Evolutionary conservation across 2,797 vertebrate genomes (phyloP).

Genomic region (Remorina albescens): DNA sequence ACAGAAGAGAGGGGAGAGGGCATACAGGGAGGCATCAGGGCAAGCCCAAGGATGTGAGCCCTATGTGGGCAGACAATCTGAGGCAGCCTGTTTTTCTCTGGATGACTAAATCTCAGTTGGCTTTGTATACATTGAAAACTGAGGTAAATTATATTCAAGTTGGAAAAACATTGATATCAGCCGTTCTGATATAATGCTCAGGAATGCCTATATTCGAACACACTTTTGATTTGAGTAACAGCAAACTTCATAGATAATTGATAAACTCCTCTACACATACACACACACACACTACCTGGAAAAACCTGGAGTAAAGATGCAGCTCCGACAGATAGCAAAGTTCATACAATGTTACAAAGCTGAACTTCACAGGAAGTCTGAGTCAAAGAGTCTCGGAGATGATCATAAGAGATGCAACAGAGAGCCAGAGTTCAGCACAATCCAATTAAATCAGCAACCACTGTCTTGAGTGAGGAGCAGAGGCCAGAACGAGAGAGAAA

Average conservation of each 20-base stretch:
- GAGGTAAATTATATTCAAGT: conserved; percentile 43
- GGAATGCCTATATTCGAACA: conserved; percentile 43
- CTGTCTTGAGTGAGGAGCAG: conserved; percentile 79
- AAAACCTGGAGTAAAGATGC: conserved; percentile 50
- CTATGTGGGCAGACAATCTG: conserved; percentile 61
- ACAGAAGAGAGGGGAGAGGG: conserved; percentile 48
- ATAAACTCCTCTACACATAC: conserved; percentile 60
- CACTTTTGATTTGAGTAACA: conserved; percentile 54
- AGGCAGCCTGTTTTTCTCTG: conserved; percentile 62
- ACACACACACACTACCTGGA: conserved; percentile 64
- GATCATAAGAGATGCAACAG: conserved; percentile 81
- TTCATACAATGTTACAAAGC: conserved; percentile 71
- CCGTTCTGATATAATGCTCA: conserved; percentile 37
- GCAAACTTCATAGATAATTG: conserved; percentile 70
- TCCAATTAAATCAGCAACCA: conserved; percentile 83
- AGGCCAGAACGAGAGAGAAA: conserved; percentile 72
- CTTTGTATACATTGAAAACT: conserved; percentile 38
- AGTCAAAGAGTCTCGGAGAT: conserved; percentile 76
- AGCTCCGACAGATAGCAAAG: conserved; percentile 63
- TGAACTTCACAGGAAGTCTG: conserved; percentile 78
- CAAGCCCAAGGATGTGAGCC: conserved; percentile 71
- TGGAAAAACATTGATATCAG: conserved; percentile 56
- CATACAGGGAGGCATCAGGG: conserved; percentile 59
- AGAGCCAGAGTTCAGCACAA: conserved; percentile 83
- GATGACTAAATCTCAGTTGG: conserved; percentile 62